Evolutionary conservation across 64 coral and sea anemone genomes (phyloP), one percentile per base, ranked within the genome.

Genomic region (Dendrophyllia cribrosa): DNA sequence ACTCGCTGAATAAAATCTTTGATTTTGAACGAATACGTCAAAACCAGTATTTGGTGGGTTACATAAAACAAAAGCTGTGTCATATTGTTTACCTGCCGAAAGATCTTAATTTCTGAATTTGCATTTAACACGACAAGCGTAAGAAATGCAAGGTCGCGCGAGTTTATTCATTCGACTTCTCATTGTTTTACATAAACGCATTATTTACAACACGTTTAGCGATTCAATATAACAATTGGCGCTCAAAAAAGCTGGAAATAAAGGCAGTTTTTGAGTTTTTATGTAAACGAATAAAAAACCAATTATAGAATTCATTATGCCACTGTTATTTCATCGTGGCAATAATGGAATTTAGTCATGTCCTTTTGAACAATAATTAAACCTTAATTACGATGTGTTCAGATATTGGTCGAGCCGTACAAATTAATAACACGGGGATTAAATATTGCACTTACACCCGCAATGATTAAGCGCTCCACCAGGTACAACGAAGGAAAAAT

Each of bases 301-400:
- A 84, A 67, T 84, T 60, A 62, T 19, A 16, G 21, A 34, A 78
- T 58, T 58, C 76, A 58, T 78, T 14, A 26, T 6, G 58, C 0
- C 14, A 3, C 11, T 21, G 15, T 43, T 45, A 50, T 4, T 21
- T 67, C 46, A 25, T 45, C 80, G 62, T 68, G 62, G 50, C 80
- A 84, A 52, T 84, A 84, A 51, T 51, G 80, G 80, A 84, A 84
- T 84, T 66, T 84, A 24, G 46, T 5, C 7, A 51, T 67, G 61
- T 84, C 19, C 47, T 84, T 55, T 67, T 50, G 60, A 50, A 9
- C 11, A 0, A n/a, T 65, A 67, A 84, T 84, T 84, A 84, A 66
- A 50, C 43, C 25, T 65, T 84, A 84, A 49, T 84, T 68, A 51
- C 43, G 62, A 6, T 3, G 62, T 66, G 19, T 21, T 23, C 9